Conservation (phyloP, 2,888 invertebrate genomes). For the Sepiola atlantica region DNA sequence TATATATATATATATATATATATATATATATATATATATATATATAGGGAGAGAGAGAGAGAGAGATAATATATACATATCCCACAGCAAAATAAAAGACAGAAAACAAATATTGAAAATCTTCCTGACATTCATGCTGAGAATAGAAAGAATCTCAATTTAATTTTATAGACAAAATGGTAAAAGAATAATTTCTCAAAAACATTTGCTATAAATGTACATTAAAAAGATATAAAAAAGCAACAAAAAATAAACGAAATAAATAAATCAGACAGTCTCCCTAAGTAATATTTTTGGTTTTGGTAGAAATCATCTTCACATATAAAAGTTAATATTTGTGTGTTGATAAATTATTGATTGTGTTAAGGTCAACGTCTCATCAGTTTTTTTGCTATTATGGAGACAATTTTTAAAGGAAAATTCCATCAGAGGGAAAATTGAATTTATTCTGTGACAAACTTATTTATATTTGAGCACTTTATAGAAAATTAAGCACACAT, state of each 20-base stretch:
- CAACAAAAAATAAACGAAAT: neutral
- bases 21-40: too few relatives aligned
- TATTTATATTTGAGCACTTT: too few relatives aligned
- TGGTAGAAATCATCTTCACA: neutral
- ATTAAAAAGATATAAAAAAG: neutral
- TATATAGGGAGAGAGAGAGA: too few relatives aligned
- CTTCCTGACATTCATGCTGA: neutral
- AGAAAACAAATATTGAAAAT: neutral
- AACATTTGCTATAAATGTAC: neutral
- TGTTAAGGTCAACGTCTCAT: neutral
- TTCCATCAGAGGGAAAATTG: too few relatives aligned
- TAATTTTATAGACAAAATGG: neutral
- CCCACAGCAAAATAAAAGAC: neutral
- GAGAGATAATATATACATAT: too few relatives aligned
- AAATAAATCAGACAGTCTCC: neutral
- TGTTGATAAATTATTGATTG: neutral
- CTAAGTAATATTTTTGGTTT: neutral
- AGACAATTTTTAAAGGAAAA: too few relatives aligned
- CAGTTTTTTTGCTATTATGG: neutral
- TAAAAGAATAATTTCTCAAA: neutral
- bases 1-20: too few relatives aligned
- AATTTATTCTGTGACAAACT: too few relatives aligned
- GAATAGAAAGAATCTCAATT: neutral
- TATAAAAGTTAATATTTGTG: neutral
- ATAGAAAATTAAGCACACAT: too few relatives aligned